Evolutionary conservation across 2,888 invertebrate species (phyloP).

Genomic region (Limnephilus rhombicus): DNA sequence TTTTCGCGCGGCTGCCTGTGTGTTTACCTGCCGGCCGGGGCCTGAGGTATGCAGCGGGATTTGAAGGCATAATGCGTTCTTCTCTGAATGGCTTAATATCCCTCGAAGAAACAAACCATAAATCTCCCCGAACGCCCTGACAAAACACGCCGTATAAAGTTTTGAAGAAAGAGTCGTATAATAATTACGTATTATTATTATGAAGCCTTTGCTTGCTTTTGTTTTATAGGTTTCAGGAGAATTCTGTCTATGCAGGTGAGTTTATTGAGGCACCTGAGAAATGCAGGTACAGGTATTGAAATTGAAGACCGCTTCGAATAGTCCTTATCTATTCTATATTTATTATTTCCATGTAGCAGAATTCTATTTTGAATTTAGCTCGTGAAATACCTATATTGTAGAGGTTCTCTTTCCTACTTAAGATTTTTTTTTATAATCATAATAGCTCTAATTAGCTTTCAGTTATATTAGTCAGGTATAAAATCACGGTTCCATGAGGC

Average conservation of each 20-base stretch:
- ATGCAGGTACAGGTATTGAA: neutral
- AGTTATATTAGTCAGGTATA: too few relatives aligned
- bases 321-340: neutral
- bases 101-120: constrained; percentile 51
- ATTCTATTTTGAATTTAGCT: too few relatives aligned
- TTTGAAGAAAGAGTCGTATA: constrained; percentile 26
- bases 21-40: constrained; percentile 38
- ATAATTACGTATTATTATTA: neutral
- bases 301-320: neutral
- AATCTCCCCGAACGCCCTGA: constrained; percentile 13
- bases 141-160: constrained; percentile 1
- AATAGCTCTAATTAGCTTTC: too few relatives aligned
- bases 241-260: neutral
- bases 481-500: too few relatives aligned
- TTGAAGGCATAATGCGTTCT: constrained; percentile 45
- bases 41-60: constrained; percentile 25
- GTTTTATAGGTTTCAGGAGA: neutral
- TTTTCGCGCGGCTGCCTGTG: constrained; percentile 2
- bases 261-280: neutral
- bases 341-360: neutral
- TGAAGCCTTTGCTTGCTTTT: neutral
- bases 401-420: too few relatives aligned
- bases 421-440: too few relatives aligned
- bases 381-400: too few relatives aligned
- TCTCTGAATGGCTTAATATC: constrained; percentile 49